Percentiles rank a stretch among this genome's conserved stretches.
phyloP scores from a whole-genome alignment of 1,140 invertebrate genomes.

The Eulimnadia texana region DNA sequence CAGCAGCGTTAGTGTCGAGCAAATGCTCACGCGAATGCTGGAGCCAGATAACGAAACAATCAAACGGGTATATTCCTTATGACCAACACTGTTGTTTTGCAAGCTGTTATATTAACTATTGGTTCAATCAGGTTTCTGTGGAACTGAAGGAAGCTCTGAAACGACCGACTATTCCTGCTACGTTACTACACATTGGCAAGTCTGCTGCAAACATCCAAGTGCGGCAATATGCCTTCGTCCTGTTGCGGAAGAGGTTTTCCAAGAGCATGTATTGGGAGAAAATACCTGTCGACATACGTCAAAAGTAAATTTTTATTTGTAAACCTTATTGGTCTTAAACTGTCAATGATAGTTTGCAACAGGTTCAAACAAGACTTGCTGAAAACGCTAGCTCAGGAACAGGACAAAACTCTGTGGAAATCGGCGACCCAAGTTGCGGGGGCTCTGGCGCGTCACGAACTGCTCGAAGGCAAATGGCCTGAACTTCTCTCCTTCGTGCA shows the following conservation, averaged over 20 bases:
- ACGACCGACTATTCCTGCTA: conserved; percentile 39
- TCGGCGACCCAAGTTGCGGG: conserved; percentile 48
- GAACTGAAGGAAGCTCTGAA: conserved; percentile 47
- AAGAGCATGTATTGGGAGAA: conserved; percentile 45
- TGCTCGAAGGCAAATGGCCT: conserved; percentile 45
- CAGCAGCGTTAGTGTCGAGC: background rate
- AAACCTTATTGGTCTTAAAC: background rate
- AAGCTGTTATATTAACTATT: background rate
- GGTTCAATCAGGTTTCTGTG: conserved; percentile 37
- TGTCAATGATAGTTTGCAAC: conserved; percentile 14
- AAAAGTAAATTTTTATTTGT: conserved; percentile 27
- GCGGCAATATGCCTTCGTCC: conserved; percentile 49
- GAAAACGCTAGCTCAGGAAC: conserved; percentile 40
- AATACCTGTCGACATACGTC: conserved; percentile 34
- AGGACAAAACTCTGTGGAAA: conserved; percentile 44
- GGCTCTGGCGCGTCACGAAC: conserved; percentile 52
- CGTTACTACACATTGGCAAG: conserved; percentile 40
- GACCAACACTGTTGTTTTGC: background rate
- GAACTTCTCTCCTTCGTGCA: conserved; percentile 52
- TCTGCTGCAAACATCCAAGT: conserved; percentile 40
- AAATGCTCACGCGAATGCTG: conserved; percentile 2
- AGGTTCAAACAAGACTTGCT: conserved; percentile 43
- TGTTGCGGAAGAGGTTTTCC: conserved; percentile 41
- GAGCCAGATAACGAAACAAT: conserved; percentile 7
- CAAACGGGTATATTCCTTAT: conserved; percentile 1